These are phyloP conservation scores for Conomelus anceps DNA, from an alignment of 2,888 invertebrate species.

Conservation along the genomic window DNA sequence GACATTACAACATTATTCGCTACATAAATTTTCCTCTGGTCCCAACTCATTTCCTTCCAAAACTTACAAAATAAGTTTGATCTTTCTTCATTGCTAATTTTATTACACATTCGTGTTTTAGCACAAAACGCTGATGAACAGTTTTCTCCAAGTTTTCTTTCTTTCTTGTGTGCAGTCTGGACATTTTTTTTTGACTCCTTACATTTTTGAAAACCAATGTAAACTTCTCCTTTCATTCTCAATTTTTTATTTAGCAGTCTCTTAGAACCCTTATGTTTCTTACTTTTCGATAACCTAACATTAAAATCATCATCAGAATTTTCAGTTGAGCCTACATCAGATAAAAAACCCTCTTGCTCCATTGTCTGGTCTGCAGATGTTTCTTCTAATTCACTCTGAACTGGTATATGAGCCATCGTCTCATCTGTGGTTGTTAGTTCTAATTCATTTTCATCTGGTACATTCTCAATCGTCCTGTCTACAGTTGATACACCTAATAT, in stretches of 20 bases:
- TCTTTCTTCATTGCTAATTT: constrained; percentile 2
- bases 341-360: background rate
- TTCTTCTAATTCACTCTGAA: background rate
- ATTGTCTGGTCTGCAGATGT: background rate
- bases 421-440: background rate
- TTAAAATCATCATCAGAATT: background rate
- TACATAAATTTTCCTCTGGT: constrained; percentile 7
- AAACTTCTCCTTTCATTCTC: background rate
- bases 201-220: background rate
- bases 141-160: background rate
- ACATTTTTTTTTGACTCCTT: background rate
- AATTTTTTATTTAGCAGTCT: background rate
- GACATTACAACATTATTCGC: background rate
- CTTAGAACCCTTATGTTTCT: background rate
- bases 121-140: background rate
- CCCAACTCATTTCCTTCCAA: constrained; percentile 3
- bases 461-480: background rate
- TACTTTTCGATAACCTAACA: background rate
- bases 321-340: background rate
- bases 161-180: background rate
- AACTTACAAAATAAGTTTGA: constrained; percentile 4
- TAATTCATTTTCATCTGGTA: background rate
- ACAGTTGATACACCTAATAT: background rate
- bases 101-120: background rate
- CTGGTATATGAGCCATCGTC: too few relatives aligned